phyloP scores from a whole-genome alignment of 2,797 vertebrate species.

The Odontamblyopus rebecca region DNA sequence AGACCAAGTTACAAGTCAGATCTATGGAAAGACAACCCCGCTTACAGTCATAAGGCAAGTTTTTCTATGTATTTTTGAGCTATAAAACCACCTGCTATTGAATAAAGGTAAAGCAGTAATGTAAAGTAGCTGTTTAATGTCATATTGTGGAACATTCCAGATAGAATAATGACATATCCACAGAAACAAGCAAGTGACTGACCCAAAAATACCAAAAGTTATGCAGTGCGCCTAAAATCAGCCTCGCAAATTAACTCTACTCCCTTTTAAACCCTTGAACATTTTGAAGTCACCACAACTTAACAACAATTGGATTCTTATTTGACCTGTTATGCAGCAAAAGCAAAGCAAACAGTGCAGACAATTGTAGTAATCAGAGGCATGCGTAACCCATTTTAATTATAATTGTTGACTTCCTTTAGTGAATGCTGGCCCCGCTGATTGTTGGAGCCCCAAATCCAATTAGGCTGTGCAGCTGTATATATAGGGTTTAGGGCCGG shows the following conservation, averaged over 20 bases:
- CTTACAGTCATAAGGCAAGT: too few relatives aligned
- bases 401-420: slow-evolving; percentile 59
- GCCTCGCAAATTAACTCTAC: background rate
- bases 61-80: too few relatives aligned
- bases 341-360: slow-evolving; percentile 13
- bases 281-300: slow-evolving; percentile 5
- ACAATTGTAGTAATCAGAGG: slow-evolving; percentile 54
- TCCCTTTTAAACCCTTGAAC: background rate
- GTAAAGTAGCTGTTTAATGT: too few relatives aligned
- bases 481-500: slow-evolving; percentile 24
- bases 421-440: slow-evolving; percentile 40
- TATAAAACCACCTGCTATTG: too few relatives aligned
- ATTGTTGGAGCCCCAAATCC: slow-evolving; percentile 55
- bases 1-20: too few relatives aligned
- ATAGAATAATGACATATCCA: too few relatives aligned
- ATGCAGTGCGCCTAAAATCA: background rate
- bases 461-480: slow-evolving; percentile 44
- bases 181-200: too few relatives aligned
- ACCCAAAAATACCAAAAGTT: too few relatives aligned
- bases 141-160: too few relatives aligned
- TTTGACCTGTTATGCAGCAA: slow-evolving; percentile 12
- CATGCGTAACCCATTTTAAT: slow-evolving; percentile 47
- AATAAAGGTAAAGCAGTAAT: too few relatives aligned
- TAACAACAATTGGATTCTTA: slow-evolving; percentile 3
- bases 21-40: too few relatives aligned